phyloP scores from a whole-genome alignment of 2,797 vertebrate species.

The Propithecus perrieri region DNA sequence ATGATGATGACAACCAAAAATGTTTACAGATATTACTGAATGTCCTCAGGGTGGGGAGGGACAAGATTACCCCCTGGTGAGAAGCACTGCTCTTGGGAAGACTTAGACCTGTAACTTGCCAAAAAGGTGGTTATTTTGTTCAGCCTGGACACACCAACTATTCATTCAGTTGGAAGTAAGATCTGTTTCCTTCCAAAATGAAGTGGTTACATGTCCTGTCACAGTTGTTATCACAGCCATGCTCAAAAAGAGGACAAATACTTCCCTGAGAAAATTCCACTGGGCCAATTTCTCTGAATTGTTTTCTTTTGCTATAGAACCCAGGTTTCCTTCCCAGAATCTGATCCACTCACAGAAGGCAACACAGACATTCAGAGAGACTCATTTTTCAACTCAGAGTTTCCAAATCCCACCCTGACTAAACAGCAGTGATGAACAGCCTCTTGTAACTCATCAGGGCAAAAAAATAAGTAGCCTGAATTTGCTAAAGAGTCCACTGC shows the following conservation, averaged over 20 bases:
- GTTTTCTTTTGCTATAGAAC: background rate
- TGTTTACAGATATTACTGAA: background rate
- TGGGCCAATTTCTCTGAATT: background rate
- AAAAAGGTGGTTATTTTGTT: background rate
- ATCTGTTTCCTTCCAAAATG: background rate
- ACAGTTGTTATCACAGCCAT: background rate
- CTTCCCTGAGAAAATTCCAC: background rate
- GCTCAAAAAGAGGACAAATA: background rate
- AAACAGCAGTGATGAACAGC: background rate
- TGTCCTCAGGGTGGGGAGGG: background rate
- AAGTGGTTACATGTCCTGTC: background rate
- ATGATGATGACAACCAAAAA: background rate
- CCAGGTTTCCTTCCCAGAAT: background rate
- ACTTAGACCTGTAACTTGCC: background rate
- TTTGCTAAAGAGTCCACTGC: slow-evolving; percentile 29
- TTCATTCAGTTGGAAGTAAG: background rate
- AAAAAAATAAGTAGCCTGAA: background rate
- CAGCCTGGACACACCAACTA: background rate
- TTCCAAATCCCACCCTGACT: background rate
- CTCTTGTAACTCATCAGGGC: background rate
- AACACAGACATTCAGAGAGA: background rate
- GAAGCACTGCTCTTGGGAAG: background rate
- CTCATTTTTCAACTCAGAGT: background rate
- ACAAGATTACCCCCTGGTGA: background rate
- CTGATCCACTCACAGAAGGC: background rate